Conservation (phyloP, 2,888 invertebrate genomes). For the Scrobipalpa atriplicella region DNA sequence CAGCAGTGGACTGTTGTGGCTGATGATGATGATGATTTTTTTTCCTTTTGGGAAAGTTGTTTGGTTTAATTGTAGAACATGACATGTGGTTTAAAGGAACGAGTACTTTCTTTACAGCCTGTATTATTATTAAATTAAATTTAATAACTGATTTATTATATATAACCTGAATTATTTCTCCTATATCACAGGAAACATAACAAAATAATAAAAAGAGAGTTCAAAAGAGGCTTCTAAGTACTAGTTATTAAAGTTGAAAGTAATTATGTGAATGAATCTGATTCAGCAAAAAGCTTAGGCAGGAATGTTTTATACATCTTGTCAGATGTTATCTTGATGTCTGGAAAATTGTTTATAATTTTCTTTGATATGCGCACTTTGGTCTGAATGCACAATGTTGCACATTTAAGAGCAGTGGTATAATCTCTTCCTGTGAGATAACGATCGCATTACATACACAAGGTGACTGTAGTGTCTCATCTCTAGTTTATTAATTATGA, state of each 20-base stretch:
- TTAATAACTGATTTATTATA: too few species aligned
- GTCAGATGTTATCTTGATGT: slow-evolving; percentile 11
- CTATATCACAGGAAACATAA: slow-evolving; percentile 3
- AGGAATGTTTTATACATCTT: slow-evolving; percentile 12
- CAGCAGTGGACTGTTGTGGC: too few species aligned
- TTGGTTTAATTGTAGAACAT: too few species aligned
- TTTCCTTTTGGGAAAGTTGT: too few species aligned
- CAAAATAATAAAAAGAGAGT: background rate
- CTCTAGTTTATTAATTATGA: background rate
- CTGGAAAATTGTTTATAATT: slow-evolving; percentile 16
- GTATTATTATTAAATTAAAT: too few species aligned
- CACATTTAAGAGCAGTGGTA: slow-evolving; percentile 15
- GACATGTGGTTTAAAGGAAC: too few species aligned
- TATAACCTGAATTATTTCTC: too few species aligned
- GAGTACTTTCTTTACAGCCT: too few species aligned
- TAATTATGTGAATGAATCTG: slow-evolving; percentile 12
- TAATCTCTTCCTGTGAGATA: slow-evolving; percentile 9
- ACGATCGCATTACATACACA: background rate
- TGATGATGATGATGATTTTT: too few species aligned
- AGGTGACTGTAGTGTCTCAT: slow-evolving; percentile 1
- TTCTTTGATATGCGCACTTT: slow-evolving; percentile 21
- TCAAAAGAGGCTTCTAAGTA: background rate
- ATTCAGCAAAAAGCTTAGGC: slow-evolving; percentile 20
- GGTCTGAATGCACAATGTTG: slow-evolving; percentile 2
- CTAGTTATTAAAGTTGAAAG: background rate